These are phyloP conservation scores for Aleiodes alternator DNA, from an alignment of 2,888 invertebrate genomes.

Conservation along the genomic window DNA sequence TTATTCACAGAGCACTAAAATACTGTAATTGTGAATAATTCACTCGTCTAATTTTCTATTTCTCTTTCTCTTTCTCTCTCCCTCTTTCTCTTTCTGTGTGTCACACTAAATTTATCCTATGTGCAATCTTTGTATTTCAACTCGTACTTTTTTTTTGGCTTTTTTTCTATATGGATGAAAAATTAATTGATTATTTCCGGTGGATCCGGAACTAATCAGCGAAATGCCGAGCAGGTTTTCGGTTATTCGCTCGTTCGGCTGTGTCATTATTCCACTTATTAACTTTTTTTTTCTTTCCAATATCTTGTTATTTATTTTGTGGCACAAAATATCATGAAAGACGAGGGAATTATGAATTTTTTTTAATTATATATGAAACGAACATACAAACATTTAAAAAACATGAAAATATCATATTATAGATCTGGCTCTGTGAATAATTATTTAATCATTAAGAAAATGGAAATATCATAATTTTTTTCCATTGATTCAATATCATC, in stretches of 20 bases:
- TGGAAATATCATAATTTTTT: constrained; percentile 40
- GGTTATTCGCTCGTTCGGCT: constrained; percentile 58
- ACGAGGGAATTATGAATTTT: constrained; percentile 30
- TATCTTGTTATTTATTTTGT: constrained; percentile 32
- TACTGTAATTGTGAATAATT: constrained; percentile 19
- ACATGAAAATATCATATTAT: constrained; percentile 3
- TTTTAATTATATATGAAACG: constrained; percentile 14
- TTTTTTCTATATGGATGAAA: constrained; percentile 37
- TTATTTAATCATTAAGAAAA: constrained; percentile 14
- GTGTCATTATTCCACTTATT: constrained; percentile 52
- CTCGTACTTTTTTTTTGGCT: constrained; percentile 42
- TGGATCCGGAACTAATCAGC: constrained; percentile 55
- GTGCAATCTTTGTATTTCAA: constrained; percentile 38
- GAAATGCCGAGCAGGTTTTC: constrained; percentile 56
- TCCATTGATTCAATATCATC: constrained; percentile 53
- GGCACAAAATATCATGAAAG: constrained; percentile 35
- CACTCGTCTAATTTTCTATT: neutral
- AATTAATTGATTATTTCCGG: constrained; percentile 48
- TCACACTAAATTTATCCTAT: constrained; percentile 27
- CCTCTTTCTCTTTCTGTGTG: constrained; percentile 19
- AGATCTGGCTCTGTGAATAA: constrained; percentile 14
- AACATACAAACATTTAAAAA: constrained; percentile 23
- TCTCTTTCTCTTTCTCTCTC: neutral
- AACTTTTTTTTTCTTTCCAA: constrained; percentile 14
- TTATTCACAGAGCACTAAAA: constrained; percentile 24